phyloP scores from a whole-genome alignment of 2,113 vertebrate genomes.

The Vicugna pacos region DNA sequence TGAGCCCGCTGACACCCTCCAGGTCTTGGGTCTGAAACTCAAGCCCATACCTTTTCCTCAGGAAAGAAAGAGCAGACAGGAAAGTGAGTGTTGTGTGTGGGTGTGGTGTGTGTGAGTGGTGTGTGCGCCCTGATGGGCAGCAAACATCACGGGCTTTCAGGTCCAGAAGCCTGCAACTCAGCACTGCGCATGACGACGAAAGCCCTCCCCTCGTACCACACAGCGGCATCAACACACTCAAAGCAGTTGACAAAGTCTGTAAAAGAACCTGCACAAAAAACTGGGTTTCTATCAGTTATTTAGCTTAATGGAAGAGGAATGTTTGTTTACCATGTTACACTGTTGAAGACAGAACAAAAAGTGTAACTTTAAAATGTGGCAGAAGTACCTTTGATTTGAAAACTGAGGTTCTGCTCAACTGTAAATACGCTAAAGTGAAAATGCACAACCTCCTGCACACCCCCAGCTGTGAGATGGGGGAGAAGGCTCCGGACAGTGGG shows the following conservation, averaged over 20 bases:
- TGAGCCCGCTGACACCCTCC: neutral
- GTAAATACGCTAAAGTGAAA: neutral
- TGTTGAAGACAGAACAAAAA: neutral
- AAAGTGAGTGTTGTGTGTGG: neutral
- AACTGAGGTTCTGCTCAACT: neutral
- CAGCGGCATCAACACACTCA: neutral
- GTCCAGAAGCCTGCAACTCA: no score
- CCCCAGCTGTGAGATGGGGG: neutral
- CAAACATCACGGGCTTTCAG: no score
- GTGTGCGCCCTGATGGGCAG: neutral
- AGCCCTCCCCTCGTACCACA: neutral
- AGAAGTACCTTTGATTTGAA: neutral
- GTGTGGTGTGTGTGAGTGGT: no score
- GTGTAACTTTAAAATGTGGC: neutral
- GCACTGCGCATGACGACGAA: no score
- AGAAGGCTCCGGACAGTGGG: neutral
- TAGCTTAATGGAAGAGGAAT: neutral
- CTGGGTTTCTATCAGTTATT: neutral
- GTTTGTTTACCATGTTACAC: neutral
- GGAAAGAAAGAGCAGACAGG: neutral
- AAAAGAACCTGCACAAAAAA: neutral
- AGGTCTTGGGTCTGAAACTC: neutral
- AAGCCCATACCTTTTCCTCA: neutral
- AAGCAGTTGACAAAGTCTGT: neutral
- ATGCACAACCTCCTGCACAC: rapidly evolving